These are phyloP conservation scores for Pica pica DNA, from an alignment of 2,113 vertebrate genomes.

Conservation along the genomic window DNA sequence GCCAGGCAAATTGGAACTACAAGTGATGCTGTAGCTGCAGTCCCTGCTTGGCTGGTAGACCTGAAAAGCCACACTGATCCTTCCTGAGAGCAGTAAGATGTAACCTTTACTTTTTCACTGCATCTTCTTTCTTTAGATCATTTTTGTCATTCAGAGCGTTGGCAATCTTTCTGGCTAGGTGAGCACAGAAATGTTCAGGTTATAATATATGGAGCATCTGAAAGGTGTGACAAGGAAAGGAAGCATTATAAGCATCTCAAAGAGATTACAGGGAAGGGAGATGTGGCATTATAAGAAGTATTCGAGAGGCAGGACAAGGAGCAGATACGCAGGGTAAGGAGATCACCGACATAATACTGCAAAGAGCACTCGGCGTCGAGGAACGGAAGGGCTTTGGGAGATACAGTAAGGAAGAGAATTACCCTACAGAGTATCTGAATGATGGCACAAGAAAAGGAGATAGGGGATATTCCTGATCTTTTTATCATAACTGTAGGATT, in stretches of 20 bases:
- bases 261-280: constrained; percentile 16
- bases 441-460: background rate
- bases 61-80: constrained; percentile 36
- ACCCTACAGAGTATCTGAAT: background rate
- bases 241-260: background rate
- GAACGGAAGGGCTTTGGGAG: background rate
- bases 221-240: constrained; percentile 1
- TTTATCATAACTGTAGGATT: background rate
- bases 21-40: constrained; percentile 6
- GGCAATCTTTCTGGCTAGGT: constrained; percentile 45
- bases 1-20: constrained; percentile 51
- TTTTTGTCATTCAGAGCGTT: background rate
- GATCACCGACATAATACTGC: constrained; percentile 1
- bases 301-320: constrained; percentile 27
- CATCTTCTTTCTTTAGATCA: constrained; percentile 6
- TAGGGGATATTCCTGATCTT: background rate
- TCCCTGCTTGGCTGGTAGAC: constrained; percentile 34
- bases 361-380: background rate
- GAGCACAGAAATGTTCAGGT: constrained; percentile 32
- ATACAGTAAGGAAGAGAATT: background rate
- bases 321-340: background rate
- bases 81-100: background rate
- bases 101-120: constrained; percentile 37
- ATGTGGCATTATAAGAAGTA: background rate
- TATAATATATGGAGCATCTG: background rate